These are phyloP conservation scores for Sinohyriopsis cumingii DNA, from an alignment of 2,888 invertebrate species.

Conservation along the genomic window DNA sequence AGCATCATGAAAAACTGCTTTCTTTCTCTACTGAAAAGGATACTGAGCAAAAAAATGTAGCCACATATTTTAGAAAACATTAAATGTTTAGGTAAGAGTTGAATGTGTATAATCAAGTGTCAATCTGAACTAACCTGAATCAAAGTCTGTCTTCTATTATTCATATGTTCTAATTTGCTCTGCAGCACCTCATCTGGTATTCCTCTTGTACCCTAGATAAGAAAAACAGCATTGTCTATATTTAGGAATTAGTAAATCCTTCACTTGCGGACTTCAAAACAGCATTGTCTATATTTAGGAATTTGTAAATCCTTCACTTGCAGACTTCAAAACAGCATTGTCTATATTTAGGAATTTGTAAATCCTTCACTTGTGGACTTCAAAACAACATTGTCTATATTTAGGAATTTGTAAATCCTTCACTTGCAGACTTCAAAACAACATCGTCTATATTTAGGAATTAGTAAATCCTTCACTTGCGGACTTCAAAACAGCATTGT, in stretches of 20 bases:
- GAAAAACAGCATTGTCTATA: constrained; percentile 2
- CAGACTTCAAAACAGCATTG: no score
- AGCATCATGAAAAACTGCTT: no score
- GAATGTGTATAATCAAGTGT: no score
- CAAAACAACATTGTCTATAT: constrained; percentile 1
- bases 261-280: background rate
- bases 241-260: no score
- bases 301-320: background rate
- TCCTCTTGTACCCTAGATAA: constrained; percentile 45
- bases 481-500: background rate
- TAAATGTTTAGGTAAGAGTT: no score
- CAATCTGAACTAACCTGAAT: constrained; percentile 40
- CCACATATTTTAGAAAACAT: no score
- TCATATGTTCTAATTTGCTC: constrained; percentile 58
- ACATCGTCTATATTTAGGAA: background rate
- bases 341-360: no score
- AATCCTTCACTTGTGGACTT: no score
- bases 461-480: no score
- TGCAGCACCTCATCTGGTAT: constrained; percentile 51
- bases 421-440: background rate
- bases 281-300: background rate
- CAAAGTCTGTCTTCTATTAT: constrained; percentile 53
- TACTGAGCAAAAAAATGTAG: no score
- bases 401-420: no score
- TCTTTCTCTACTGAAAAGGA: no score